Evolutionary conservation across 2,888 invertebrate species (phyloP).

Genomic region (Dicranocentrus wangi): DNA sequence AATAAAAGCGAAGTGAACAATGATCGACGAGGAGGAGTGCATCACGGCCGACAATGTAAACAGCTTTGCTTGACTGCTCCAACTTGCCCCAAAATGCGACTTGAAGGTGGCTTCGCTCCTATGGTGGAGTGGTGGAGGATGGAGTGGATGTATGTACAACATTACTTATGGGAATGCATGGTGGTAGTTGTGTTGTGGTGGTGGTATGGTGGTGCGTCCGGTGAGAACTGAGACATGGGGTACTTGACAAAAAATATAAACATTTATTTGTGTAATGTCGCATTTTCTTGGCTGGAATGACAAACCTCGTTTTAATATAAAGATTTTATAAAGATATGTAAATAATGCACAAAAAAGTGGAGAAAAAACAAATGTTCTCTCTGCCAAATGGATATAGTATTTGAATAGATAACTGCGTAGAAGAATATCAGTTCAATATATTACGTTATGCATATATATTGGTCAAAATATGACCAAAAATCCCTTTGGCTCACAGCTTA

Average conservation of each 20-base stretch:
- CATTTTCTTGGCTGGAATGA: too few species aligned
- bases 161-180: not conserved
- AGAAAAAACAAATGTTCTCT: too few species aligned
- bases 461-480: not conserved
- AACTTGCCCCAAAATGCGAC: not conserved
- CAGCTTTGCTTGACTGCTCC: not conserved
- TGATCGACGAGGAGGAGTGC: not conserved
- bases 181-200: not conserved
- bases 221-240: not conserved
- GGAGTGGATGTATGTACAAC: not conserved
- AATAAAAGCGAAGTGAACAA: conserved; percentile 1
- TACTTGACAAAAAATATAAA: too few species aligned
- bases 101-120: not conserved
- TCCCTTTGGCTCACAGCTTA: not conserved
- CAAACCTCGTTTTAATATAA: too few species aligned
- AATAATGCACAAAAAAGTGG: too few species aligned
- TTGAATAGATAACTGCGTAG: too few species aligned
- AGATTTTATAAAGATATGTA: too few species aligned
- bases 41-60: not conserved
- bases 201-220: not conserved
- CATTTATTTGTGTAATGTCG: too few species aligned
- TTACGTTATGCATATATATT: not conserved
- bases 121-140: not conserved
- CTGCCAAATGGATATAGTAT: too few species aligned
- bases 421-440: too few species aligned